phyloP scores from a whole-genome alignment of 2,888 invertebrate genomes.

The Limenitis camilla region DNA sequence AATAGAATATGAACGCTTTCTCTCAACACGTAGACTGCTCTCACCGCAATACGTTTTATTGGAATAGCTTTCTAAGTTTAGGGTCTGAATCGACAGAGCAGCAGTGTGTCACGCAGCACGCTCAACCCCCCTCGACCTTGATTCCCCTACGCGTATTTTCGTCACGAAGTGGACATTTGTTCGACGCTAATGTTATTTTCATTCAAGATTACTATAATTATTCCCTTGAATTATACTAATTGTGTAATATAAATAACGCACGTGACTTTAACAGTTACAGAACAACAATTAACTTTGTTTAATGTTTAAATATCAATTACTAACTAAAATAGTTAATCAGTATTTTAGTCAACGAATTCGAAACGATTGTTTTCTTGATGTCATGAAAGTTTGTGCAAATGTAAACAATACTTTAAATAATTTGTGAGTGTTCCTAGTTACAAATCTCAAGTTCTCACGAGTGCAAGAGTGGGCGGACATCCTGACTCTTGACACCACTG shows the following conservation, averaged over 20 bases:
- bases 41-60: slow-evolving; percentile 29
- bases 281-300: too few species aligned
- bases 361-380: too few species aligned
- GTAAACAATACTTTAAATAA: neutral
- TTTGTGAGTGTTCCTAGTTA: neutral
- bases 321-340: too few species aligned
- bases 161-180: slow-evolving; percentile 36
- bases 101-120: slow-evolving; percentile 24
- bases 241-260: too few species aligned
- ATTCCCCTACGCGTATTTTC: slow-evolving; percentile 28
- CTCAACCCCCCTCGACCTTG: slow-evolving; percentile 19
- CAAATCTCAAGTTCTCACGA: neutral
- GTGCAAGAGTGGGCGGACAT: slow-evolving; percentile 1
- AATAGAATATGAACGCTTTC: neutral
- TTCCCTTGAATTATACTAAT: neutral
- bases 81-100: slow-evolving; percentile 30
- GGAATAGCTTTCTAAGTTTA: slow-evolving; percentile 39
- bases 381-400: too few species aligned
- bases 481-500: slow-evolving; percentile 1
- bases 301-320: too few species aligned
- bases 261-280: too few species aligned
- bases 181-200: neutral
- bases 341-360: too few species aligned
- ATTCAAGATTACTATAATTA: neutral
- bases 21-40: slow-evolving; percentile 24